These are phyloP conservation scores for Meandrusa payeni DNA, from an alignment of 2,888 invertebrate species.

Conservation along the genomic window DNA sequence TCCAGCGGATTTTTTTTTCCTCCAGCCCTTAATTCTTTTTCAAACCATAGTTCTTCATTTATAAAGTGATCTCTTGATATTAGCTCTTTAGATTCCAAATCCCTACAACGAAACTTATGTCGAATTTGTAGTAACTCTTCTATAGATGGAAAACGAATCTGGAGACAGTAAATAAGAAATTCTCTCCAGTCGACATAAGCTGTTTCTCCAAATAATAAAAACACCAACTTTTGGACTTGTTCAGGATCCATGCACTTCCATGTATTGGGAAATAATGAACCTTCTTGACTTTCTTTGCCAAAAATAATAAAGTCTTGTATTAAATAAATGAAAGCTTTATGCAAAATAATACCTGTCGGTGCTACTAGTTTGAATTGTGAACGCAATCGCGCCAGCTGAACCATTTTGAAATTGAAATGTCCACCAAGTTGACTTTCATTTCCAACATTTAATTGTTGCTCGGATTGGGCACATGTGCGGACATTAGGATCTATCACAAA, in stretches of 20 bases:
- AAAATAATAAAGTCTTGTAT: conserved; percentile 76
- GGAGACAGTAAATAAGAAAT: conserved; percentile 82
- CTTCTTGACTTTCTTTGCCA: conserved; percentile 63
- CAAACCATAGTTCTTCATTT: conserved; percentile 60
- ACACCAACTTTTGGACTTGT: conserved; percentile 64
- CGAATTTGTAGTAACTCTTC: conserved; percentile 76
- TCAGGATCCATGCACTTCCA: conserved; percentile 68
- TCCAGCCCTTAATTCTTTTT: conserved; percentile 48
- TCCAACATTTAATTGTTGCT: conserved; percentile 27
- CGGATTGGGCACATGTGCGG: conserved; percentile 47
- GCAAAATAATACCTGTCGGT: conserved; percentile 61
- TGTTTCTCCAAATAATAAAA: conserved; percentile 74
- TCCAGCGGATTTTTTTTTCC: conserved; percentile 46
- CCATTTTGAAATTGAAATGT: conserved; percentile 56
- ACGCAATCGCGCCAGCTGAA: conserved; percentile 57
- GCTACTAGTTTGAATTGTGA: conserved; percentile 63
- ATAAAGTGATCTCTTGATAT: conserved; percentile 55
- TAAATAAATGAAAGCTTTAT: conserved; percentile 71
- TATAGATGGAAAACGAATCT: conserved; percentile 76
- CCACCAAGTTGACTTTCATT: conserved; percentile 40
- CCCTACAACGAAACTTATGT: conserved; percentile 66
- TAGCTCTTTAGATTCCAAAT: conserved; percentile 58
- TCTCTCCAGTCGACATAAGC: conserved; percentile 84
- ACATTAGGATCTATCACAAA: conserved; percentile 73
- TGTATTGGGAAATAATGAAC: conserved; percentile 50